Evolutionary conservation across 1,140 invertebrate genomes (phyloP).

Genomic region (Euwallacea similis): DNA sequence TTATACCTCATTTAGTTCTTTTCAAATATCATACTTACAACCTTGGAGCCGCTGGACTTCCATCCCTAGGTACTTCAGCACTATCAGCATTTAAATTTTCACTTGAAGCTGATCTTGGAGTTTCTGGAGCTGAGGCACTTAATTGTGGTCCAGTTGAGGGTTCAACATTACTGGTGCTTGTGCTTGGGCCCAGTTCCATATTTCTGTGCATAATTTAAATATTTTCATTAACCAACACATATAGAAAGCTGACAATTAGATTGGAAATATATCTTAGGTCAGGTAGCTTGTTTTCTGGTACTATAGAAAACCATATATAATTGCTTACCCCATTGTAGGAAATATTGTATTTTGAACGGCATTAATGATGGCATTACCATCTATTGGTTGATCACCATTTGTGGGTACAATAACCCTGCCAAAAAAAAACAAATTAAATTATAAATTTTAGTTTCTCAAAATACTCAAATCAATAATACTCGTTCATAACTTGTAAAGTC

Average conservation of each 20-base stretch:
- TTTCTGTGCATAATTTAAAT: not conserved
- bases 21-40: not conserved
- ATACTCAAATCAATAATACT: too few relatives aligned
- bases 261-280: too few relatives aligned
- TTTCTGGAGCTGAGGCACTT: slow-evolving; percentile 43
- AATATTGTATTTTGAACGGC: slow-evolving; percentile 46
- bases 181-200: slow-evolving; percentile 13
- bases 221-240: too few relatives aligned
- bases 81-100: slow-evolving; percentile 34
- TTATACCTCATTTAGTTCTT: too few relatives aligned
- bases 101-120: slow-evolving; percentile 38
- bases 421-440: not conserved
- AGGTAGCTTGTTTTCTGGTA: too few relatives aligned
- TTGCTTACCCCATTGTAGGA: slow-evolving; percentile 41
- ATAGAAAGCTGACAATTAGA: too few relatives aligned
- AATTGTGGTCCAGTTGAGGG: slow-evolving; percentile 33
- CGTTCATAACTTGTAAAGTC: too few relatives aligned
- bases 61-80: slow-evolving; percentile 5
- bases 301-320: too few relatives aligned
- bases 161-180: not conserved
- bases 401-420: slow-evolving; percentile 49
- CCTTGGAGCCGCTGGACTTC: not conserved
- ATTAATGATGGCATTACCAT: slow-evolving; percentile 43
- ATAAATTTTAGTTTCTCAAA: too few relatives aligned
- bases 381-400: slow-evolving; percentile 42